Evolutionary conservation across 2,797 vertebrate species (phyloP).

Genomic region (Euthynnus affinis): DNA sequence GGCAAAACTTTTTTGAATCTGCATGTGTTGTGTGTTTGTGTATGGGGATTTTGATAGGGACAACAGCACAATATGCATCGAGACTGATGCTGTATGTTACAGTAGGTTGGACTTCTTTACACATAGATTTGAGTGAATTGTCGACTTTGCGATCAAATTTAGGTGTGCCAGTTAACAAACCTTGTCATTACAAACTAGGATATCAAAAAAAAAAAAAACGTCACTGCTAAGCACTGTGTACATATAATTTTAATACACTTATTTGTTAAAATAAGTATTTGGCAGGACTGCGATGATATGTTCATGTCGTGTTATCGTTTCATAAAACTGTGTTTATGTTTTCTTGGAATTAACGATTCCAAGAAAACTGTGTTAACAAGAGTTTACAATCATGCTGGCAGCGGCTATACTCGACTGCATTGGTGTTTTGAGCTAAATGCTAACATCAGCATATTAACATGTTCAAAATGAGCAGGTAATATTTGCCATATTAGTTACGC

Average conservation of each 20-base stretch:
- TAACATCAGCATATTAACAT: too few relatives aligned
- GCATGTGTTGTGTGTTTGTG: conserved; percentile 56
- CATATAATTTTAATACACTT: not conserved
- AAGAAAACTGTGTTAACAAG: not conserved
- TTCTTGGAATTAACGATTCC: not conserved
- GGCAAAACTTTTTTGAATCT: conserved; percentile 70
- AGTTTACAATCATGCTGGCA: too few relatives aligned
- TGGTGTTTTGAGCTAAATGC: too few relatives aligned
- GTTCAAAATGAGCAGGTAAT: too few relatives aligned
- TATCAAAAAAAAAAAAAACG: not conserved
- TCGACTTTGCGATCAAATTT: not conserved
- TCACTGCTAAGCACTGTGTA: not conserved
- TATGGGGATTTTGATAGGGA: conserved; percentile 21
- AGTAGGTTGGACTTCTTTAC: not conserved
- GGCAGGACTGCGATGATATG: too few relatives aligned
- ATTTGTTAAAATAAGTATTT: not conserved
- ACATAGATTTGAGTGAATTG: not conserved
- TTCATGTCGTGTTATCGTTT: too few relatives aligned
- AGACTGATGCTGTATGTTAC: conserved; percentile 16
- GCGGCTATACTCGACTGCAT: too few relatives aligned
- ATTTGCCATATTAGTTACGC: too few relatives aligned
- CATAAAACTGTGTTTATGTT: too few relatives aligned
- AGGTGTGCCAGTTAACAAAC: not conserved
- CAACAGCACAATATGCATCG: conserved; percentile 23
- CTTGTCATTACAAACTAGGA: not conserved